Evolutionary conservation across 2,888 invertebrate species (phyloP), one percentile per base, ranked within the genome.

Genomic region (Coenonympha arcania): DNA sequence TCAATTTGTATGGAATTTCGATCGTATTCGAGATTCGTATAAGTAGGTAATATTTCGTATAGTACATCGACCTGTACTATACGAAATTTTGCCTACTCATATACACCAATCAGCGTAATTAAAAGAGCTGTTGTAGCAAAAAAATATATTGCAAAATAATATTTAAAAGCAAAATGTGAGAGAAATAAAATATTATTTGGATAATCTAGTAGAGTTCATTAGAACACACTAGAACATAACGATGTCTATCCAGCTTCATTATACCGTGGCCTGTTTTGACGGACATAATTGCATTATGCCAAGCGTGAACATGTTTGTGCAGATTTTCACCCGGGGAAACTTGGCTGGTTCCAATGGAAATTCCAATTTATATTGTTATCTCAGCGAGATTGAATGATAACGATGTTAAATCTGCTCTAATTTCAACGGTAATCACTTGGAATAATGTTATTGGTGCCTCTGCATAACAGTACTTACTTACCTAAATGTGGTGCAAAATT

Each of bases 231-330:
- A 18, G 30, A 30, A 28, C 4, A 30, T 41, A 41, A 30, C 43
- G 24, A 39, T 4, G 39, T 24, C 24, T 22, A 15, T 22, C 15
- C 31, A 11, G 22, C 31, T 43, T 43, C 43, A 31, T 43, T 43
- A 43, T 43, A 43, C 5, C 6, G 15, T 5, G 19, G 19, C 19
- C 9, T 43, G 43, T 43, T 43, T 20, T 20, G 30, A 20, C 43
- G 31, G 30, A 43, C 43, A 19, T 43, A 31, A 43, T 43, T 43
- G 31, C 43, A 15, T 43, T 43, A 43, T 43, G 9, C 43, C 11
- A 33, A 43, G 31, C 43, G 33, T 43, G 31, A 43, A 43, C 22
- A 33, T 22, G 43, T 33, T 43, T 22, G 15, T 31, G 31, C 22
- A 9, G 43, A 43, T 43, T 33, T 33, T 15, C 43, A 13, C 15